Evolutionary conservation across 2,797 vertebrate species (phyloP), one percentile per base, ranked within the genome.

Genomic region (Crossoptilon crossoptilon): DNA sequence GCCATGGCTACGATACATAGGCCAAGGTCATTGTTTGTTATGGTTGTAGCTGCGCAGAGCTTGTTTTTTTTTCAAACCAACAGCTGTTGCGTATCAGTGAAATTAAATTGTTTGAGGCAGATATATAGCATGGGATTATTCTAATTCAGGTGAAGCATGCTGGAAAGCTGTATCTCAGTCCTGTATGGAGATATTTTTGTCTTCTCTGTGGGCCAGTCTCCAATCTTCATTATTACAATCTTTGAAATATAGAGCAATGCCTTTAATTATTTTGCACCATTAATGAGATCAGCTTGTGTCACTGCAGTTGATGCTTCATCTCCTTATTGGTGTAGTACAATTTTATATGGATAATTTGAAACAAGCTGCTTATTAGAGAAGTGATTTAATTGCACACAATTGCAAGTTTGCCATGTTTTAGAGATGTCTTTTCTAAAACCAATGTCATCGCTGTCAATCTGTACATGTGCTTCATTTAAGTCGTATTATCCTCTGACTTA

Each of bases 1-100:
- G 58, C 93, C 86, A 96, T 92, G 91, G 82, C 74, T 93, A 94
- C 69, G 4, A 94, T 46, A 93, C 91, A 89, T 75, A 93, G 95
- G 91, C 68, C 88, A 97, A 95, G 74, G 91, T 96, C 93, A 94
- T 90, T 93, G 75, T 96, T 90, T 92, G 53, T 96, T 94, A 92
- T 90, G 68, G 67, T 68, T 89, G 83, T 79, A 87, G 73, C 81
- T 87, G 39, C 66, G 64, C 68, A 68, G 55, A 90, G 82, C 66
- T 46, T 43, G 15, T 13, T 56, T 44, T 55, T 44, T 51, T 70
- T 68, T 49, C 7, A 1, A 84, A 66, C 83, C 1, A 0, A 51
- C 93, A 95, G 79, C 82, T 91, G 88, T 80, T 91, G 58, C 35
- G 3, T 93, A 89, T 89, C 71, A 55, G 49, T 67, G 64, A 95